Conservation (phyloP, 2,888 invertebrate species). For the Sympetrum striolatum region DNA sequence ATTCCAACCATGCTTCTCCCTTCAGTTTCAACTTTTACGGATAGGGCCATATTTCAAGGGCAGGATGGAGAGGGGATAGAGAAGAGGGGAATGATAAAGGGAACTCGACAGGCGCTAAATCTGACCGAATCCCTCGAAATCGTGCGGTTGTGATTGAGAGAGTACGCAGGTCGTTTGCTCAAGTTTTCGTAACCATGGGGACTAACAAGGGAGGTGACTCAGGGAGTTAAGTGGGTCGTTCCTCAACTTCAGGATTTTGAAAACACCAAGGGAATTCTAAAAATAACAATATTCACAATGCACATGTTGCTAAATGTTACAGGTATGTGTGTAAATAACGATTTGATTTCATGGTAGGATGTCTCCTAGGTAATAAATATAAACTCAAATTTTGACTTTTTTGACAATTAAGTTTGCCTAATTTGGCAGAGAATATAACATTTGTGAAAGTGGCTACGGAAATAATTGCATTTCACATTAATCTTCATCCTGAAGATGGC, state of each 20-base stretch:
- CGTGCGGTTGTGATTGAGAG: slow-evolving; percentile 2
- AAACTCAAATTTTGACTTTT: too few species aligned
- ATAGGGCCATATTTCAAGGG: slow-evolving; percentile 3
- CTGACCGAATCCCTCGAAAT: slow-evolving; percentile 4
- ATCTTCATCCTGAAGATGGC: too few species aligned
- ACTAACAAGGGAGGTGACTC: neutral
- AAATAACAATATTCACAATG: too few species aligned
- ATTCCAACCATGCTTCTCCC: slow-evolving; percentile 33
- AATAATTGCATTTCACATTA: too few species aligned
- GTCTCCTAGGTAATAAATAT: too few species aligned
- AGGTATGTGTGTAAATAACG: too few species aligned
- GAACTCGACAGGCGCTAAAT: neutral
- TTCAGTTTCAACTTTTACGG: slow-evolving; percentile 27
- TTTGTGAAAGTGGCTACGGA: too few species aligned
- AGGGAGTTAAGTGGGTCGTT: neutral
- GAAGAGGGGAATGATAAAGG: neutral
- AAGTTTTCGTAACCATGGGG: neutral
- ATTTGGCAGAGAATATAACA: too few species aligned
- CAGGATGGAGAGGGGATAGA: neutral
- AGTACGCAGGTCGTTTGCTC: slow-evolving; percentile 2
- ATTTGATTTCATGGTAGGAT: too few species aligned
- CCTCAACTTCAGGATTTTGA: neutral
- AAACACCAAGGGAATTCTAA: too few species aligned
- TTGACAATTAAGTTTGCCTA: too few species aligned
- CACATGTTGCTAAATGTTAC: too few species aligned